Evolutionary conservation across 2,113 vertebrate species (phyloP), one percentile per base, ranked within the genome.

Genomic region (Ctenodactylus gundi): DNA sequence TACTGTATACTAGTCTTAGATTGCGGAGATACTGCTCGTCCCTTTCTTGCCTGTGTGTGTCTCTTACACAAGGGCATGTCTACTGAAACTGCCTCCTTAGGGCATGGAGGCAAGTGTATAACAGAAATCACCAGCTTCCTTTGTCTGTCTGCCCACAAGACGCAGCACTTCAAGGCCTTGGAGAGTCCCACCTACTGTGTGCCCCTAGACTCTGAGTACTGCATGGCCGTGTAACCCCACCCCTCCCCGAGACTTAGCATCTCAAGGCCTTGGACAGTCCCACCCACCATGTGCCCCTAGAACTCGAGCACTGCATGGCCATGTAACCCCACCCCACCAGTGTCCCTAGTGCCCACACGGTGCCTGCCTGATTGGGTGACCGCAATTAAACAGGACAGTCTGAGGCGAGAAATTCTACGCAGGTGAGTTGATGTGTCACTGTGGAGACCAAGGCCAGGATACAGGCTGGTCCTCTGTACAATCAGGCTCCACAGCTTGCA

Each of bases 1-100:
- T 36, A 17, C 55, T 25, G 34, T 4, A 0, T 53, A 46, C 21
- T 23, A 14, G 13, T 20, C 0, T 41, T 11, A 3, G 6, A 10
- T 21, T 60, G 21, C n/a, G 21, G 64, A 36, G 75, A 57, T 67
- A 51, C 29, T 49, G n/a, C n/a, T n/a, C n/a, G n/a, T n/a, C n/a
- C n/a, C 20, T 77, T 23, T 4, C 81, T 17, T 4, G 2, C 4
- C 0, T 7, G 6, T 4, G 0, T 3, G 3, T 1, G 0, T 7
- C 12, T 68, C 39, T 70, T 4, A 11, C 29, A 15, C 17, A 15
- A 41, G 36, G 27, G 29, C 5, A 21, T 7, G 14, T 68, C 39
- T 34, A 23, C 41, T 36, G 60, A 39, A 17, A 41, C 9, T 14
- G 0, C 4, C 31, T 25, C 0, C 85, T 27, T 31, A 6, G 82